Conservation (phyloP, 2,797 vertebrate species). For the Hippopotamyrus pictus region DNA sequence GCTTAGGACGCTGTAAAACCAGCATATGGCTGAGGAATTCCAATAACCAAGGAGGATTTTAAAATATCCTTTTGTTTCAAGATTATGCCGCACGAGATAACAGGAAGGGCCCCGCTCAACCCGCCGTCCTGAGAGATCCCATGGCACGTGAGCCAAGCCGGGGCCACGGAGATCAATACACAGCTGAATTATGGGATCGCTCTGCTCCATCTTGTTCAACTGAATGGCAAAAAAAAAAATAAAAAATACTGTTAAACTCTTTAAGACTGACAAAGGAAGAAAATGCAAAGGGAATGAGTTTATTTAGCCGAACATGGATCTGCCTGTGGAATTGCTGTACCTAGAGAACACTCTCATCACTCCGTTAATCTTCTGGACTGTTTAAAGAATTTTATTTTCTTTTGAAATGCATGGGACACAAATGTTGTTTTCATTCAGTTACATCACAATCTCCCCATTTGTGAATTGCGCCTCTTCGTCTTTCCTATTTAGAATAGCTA, state of each 20-base stretch:
- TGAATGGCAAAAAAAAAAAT: neutral
- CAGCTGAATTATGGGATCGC: neutral
- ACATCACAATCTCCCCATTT: neutral
- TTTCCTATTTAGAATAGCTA: neutral
- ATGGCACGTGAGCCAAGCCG: neutral
- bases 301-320: neutral
- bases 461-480: neutral
- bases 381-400: conserved; percentile 1
- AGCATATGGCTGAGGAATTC: neutral
- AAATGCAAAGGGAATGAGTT: neutral
- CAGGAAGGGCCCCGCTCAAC: neutral
- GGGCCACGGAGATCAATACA: neutral
- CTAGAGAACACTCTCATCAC: neutral
- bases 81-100: neutral
- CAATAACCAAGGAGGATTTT: neutral
- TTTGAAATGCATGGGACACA: neutral
- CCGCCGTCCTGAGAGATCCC: neutral
- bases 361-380: neutral
- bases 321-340: neutral
- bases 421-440: neutral
- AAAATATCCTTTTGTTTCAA: neutral
- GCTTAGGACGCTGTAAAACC: neutral
- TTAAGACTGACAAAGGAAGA: neutral
- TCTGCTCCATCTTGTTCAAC: neutral
- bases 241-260: conserved; percentile 3